phyloP scores from a whole-genome alignment of 2,797 vertebrate genomes.

The Sparidentex hasta region DNA sequence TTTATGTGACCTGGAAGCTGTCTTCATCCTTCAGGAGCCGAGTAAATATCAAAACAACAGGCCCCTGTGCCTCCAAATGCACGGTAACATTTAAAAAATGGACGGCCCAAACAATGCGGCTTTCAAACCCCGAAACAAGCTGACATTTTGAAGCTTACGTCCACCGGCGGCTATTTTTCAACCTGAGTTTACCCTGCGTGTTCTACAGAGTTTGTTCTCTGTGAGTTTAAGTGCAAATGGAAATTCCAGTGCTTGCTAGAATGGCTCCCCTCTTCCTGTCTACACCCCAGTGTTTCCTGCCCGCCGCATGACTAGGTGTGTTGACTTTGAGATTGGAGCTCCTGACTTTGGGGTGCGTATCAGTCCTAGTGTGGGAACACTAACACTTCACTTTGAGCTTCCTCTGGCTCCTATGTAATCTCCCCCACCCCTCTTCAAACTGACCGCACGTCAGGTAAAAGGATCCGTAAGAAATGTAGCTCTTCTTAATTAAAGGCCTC shows the following conservation, averaged over 20 bases:
- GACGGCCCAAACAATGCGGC: slow-evolving; percentile 38
- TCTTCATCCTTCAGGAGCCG: slow-evolving; percentile 4
- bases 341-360: slow-evolving; percentile 64
- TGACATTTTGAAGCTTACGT: slow-evolving; percentile 60
- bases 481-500: slow-evolving; percentile 66
- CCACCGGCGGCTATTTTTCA: slow-evolving; percentile 36
- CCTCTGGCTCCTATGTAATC: slow-evolving; percentile 58
- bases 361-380: slow-evolving; percentile 67
- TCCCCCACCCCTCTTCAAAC: slow-evolving; percentile 35
- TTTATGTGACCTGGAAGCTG: not conserved
- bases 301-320: slow-evolving; percentile 78
- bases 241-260: slow-evolving; percentile 82
- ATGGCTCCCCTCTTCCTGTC: slow-evolving; percentile 83
- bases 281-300: slow-evolving; percentile 85
- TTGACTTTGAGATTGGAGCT: slow-evolving; percentile 77
- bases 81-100: slow-evolving; percentile 27
- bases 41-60: slow-evolving; percentile 1
- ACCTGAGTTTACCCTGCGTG: slow-evolving; percentile 55
- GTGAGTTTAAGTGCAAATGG: slow-evolving; percentile 77
- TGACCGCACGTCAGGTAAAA: slow-evolving; percentile 20
- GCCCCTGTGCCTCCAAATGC: not conserved
- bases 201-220: slow-evolving; percentile 63
- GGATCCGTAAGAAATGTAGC: slow-evolving; percentile 33
- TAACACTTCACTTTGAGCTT: slow-evolving; percentile 53
- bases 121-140: slow-evolving; percentile 40